These are phyloP conservation scores for Luffia ferchaultella DNA, from an alignment of 2,888 invertebrate species.

Conservation along the genomic window DNA sequence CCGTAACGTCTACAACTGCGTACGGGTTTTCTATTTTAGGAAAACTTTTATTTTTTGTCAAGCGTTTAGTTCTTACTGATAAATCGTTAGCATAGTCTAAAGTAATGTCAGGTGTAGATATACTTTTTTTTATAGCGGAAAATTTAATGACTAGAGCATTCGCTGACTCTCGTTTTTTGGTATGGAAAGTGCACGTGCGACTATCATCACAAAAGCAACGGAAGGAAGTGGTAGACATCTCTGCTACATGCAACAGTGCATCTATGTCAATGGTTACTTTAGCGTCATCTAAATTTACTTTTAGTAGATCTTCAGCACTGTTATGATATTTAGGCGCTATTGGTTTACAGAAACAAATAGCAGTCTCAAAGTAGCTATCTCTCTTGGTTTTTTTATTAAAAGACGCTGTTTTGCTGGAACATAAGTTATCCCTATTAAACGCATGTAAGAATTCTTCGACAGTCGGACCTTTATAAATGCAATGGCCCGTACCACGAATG, in stretches of 20 bases:
- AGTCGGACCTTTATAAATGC: constrained; percentile 50
- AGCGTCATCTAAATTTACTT: constrained; percentile 29
- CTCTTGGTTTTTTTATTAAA: constrained; percentile 38
- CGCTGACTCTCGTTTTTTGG: constrained; percentile 33
- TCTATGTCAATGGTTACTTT: constrained; percentile 38
- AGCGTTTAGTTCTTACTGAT: constrained; percentile 26
- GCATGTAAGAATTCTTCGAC: constrained; percentile 51
- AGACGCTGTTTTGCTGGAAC: constrained; percentile 32
- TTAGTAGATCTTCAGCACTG: constrained; percentile 52
- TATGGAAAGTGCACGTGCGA: constrained; percentile 37
- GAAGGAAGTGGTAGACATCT: constrained; percentile 42
- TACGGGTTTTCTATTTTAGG: constrained; percentile 49
- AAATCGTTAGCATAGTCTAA: constrained; percentile 38
- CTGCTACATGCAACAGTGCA: constrained; percentile 23
- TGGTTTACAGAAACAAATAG: constrained; percentile 56
- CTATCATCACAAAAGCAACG: constrained; percentile 52
- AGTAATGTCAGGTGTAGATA: constrained; percentile 54
- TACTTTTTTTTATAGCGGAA: constrained; percentile 52
- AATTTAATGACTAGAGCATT: constrained; percentile 44
- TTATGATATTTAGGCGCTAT: constrained; percentile 43
- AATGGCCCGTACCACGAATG: constrained; percentile 56
- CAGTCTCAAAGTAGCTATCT: constrained; percentile 53
- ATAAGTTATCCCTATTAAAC: constrained; percentile 52
- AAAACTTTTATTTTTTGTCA: constrained; percentile 45
- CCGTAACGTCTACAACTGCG: constrained; percentile 35